Percentiles rank a stretch among this genome's conserved stretches.
Evolutionary conservation across 2,797 vertebrate genomes (phyloP).

Genomic region (Pseudomugil tenellus): DNA sequence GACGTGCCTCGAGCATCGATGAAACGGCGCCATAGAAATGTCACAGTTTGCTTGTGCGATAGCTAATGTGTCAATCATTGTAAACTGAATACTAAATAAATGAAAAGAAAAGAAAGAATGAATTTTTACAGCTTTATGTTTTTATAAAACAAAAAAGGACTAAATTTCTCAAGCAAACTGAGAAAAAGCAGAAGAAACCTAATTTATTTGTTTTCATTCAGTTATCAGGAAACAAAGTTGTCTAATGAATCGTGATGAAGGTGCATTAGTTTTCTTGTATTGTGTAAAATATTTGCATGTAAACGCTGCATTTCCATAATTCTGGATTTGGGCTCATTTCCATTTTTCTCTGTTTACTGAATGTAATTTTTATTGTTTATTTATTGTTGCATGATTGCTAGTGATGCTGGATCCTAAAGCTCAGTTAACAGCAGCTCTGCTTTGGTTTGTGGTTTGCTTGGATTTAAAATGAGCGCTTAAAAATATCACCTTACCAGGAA

Average conservation of each 20-base stretch:
- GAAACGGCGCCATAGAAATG: neutral
- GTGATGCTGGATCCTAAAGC: neutral
- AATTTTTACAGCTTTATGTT: too few relatives aligned
- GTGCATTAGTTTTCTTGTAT: neutral
- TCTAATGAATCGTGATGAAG: neutral
- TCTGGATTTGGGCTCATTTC: neutral
- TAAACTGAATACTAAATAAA: too few relatives aligned
- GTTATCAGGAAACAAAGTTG: neutral
- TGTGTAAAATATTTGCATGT: neutral
- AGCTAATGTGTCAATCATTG: too few relatives aligned
- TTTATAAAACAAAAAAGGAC: too few relatives aligned
- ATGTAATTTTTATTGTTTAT: neutral
- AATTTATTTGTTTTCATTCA: neutral
- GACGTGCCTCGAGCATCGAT: neutral
- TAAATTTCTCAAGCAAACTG: neutral
- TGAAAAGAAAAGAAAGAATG: too few relatives aligned
- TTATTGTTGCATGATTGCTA: neutral
- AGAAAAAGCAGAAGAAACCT: neutral
- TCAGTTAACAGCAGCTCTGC: neutral
- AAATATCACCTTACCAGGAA: neutral
- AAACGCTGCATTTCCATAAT: neutral
- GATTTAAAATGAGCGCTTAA: neutral
- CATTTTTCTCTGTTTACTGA: neutral
- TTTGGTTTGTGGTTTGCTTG: conserved; percentile 11
- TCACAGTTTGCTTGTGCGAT: neutral